Percentiles rank a stretch among this genome's conserved stretches.
Conservation (phyloP, 2,888 invertebrate genomes). For the Carpatolechia fugitivella region DNA sequence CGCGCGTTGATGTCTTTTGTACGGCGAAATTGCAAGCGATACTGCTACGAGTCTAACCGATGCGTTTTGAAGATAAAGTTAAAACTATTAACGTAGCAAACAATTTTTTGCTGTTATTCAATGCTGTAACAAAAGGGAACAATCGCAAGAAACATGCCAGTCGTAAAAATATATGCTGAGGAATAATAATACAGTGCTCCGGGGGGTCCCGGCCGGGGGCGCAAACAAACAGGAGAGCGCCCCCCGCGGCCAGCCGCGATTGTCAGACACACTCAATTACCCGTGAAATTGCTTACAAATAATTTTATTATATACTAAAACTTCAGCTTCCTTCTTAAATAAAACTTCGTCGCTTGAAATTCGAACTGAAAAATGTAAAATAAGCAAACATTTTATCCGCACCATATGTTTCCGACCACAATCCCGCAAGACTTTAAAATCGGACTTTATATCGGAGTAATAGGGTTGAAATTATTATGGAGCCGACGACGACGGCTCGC, state of each 20-base stretch:
- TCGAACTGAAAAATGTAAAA: conserved; percentile 4
- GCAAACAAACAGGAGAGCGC: conserved; percentile 14
- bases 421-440: conserved; percentile 18
- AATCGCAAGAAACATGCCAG: conserved; percentile 14
- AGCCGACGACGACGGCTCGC: conserved; percentile 23
- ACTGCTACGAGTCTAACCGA: background rate
- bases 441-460: conserved; percentile 23
- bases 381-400: conserved; percentile 21
- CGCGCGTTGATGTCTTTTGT: conserved; percentile 20
- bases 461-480: conserved; percentile 9
- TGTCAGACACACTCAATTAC: conserved; percentile 64
- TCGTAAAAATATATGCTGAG: conserved; percentile 19
- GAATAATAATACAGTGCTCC: conserved; percentile 15
- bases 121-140: conserved; percentile 10
- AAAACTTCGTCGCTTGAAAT: background rate
- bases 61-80: conserved; percentile 1
- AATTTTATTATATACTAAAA: conserved; percentile 39
- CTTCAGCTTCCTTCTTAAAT: conserved; percentile 4
- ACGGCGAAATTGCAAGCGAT: background rate
- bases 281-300: conserved; percentile 64
- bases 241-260: conserved; percentile 42
- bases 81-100: background rate
- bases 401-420: conserved; percentile 30
- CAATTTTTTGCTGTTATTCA: conserved; percentile 9
- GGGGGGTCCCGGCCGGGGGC: conserved; percentile 8